Base-by-base conservation (phyloP, 2,888 invertebrate species). In the Cephalotes varians region DNA sequence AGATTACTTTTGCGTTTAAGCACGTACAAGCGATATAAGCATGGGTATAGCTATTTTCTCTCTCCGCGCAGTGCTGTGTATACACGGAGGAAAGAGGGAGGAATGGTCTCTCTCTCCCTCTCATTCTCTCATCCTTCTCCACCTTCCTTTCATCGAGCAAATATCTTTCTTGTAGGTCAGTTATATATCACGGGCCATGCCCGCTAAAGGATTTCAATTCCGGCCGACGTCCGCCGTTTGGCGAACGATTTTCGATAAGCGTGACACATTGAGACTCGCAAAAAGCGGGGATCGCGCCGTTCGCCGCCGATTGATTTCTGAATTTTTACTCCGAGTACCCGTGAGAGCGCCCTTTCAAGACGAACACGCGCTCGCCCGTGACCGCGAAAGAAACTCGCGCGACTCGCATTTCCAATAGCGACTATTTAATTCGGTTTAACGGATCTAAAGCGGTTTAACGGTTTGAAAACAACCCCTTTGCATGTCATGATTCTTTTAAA, bases 1-100 rank as follows among this genome's bases (percentile, higher is more conserved):
- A 88, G 91, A 91, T 90, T 90, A 91, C 88, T 87, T 86, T 82
- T 83, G 76, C 87, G 86, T 88, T 87, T 83, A 85, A 74, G 71
- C 62, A 71, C 51, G 56, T 67, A 67, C 65, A 49, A 51, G 37
- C 54, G 81, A 44, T 81, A 64, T 67, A 64, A 80, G 54, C 62
- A 62, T 79, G 82, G 56, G 56, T 65, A 67, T 74, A 71, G 72
- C 54, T 31, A 62, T 67, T 76, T 71, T 56, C 54, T 44, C 25
- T 71, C 34, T 58, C 18, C 67, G 31, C 31, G 51, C 62, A 25
- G 7, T 64, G 28, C 28, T 49, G 25, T 54, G 49, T 72, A 58
- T 74, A 31, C n/a, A n/a, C 28, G 58, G 18, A 1, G 79, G 12
- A 10, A 34, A 18, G 18, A 18, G 25, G 21, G 25, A 12, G 71